A percentile compares a stretch with the other conserved stretches of the same genome.
phyloP scores from a whole-genome alignment of 1,140 invertebrate genomes.

The Hycleus phaleratus region DNA sequence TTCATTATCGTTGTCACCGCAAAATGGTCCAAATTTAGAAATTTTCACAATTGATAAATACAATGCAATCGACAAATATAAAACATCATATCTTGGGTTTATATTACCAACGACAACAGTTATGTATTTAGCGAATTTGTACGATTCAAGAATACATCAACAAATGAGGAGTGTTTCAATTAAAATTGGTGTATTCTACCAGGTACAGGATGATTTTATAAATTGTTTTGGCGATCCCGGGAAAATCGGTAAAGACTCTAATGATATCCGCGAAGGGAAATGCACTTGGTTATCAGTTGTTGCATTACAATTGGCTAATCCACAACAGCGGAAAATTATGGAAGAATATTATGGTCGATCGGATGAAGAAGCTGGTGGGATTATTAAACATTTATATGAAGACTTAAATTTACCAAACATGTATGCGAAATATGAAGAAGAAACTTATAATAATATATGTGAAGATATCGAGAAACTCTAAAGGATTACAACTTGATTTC shows the following conservation, averaged over 20 bases:
- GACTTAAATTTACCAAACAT: conserved; percentile 69
- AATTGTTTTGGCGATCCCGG: conserved; percentile 86
- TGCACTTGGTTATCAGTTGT: conserved; percentile 92
- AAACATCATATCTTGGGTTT: conserved; percentile 93
- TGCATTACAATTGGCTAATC: conserved; percentile 70
- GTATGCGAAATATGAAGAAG: conserved; percentile 79
- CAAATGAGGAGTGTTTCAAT: conserved; percentile 82
- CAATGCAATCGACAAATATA: conserved; percentile 87
- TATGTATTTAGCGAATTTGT: conserved; percentile 66
- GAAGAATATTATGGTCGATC: conserved; percentile 70
- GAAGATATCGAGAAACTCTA: conserved; percentile 79
- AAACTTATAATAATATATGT: conserved; percentile 71
- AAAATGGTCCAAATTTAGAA: conserved; percentile 57
- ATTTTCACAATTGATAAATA: conserved; percentile 82
- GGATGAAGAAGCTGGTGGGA: conserved; percentile 59
- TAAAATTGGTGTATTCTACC: conserved; percentile 95
- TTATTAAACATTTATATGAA: conserved; percentile 72
- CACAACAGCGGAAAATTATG: conserved; percentile 66
- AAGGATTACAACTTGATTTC: conserved; percentile 72
- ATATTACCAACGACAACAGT: conserved; percentile 82
- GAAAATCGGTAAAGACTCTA: conserved; percentile 82
- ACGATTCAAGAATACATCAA: conserved; percentile 68
- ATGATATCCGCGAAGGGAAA: conserved; percentile 92
- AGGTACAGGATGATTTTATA: conserved; percentile 93
- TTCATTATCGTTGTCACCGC: conserved; percentile 48